Conservation (phyloP, 2,113 vertebrate species). For the Halichoerus grypus region DNA sequence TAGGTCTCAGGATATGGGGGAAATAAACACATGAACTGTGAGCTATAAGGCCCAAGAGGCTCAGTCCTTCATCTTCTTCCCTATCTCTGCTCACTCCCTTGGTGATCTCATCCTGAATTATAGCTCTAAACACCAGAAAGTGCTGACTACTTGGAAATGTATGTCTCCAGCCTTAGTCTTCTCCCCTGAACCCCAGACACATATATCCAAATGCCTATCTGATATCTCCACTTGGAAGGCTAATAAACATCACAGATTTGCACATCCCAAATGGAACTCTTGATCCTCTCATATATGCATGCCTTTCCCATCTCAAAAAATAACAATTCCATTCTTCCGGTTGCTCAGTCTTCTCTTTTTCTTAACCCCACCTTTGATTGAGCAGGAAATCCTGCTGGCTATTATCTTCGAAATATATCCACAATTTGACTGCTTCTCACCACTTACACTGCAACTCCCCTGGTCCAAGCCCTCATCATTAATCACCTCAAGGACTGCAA, state of each 20-base stretch:
- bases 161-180: conserved; percentile 60
- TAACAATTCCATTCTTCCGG: neutral
- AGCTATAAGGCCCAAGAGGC: neutral
- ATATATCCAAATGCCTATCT: conserved; percentile 63
- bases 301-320: neutral
- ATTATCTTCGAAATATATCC: neutral
- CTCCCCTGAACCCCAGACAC: conserved; percentile 61
- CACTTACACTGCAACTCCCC: neutral
- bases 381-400: neutral
- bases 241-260: conserved; percentile 3
- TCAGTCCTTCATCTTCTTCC: conserved; percentile 32
- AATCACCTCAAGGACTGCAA: neutral
- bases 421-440: neutral
- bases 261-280: neutral
- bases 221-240: conserved; percentile 45
- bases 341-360: neutral
- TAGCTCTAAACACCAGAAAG: conserved; percentile 43
- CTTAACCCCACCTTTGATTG: neutral
- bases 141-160: conserved; percentile 58
- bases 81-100: neutral
- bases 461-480: neutral
- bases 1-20: neutral
- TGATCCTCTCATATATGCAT: neutral
- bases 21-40: neutral
- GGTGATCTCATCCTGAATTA: conserved; percentile 71